A percentile compares a stretch with the other conserved stretches of the same genome.
Evolutionary conservation across 2,888 invertebrate species (phyloP).

Genomic region (Eupsilia transversa): DNA sequence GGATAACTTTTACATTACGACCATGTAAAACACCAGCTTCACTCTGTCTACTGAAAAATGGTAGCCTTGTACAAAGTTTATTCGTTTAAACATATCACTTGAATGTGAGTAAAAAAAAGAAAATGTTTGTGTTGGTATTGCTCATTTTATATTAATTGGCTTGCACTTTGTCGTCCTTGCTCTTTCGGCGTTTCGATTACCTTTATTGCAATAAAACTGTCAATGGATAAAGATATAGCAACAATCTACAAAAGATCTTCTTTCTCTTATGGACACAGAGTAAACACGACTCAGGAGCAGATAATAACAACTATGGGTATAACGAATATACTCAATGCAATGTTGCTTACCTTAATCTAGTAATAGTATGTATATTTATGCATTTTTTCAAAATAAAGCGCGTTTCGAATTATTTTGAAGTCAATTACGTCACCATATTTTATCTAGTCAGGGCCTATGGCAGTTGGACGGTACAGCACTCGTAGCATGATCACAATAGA

Average conservation of each 20-base stretch:
- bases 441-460: not conserved
- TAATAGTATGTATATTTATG: not conserved
- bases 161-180: constrained; percentile 15
- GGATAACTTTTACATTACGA: constrained; percentile 73
- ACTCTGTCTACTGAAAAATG: constrained; percentile 41
- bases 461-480: not conserved
- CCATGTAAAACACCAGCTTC: constrained; percentile 44
- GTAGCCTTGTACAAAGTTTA: constrained; percentile 13
- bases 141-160: constrained; percentile 14
- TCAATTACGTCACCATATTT: not conserved
- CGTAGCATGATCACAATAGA: no score
- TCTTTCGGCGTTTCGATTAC: not conserved
- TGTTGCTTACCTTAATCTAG: not conserved
- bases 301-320: not conserved
- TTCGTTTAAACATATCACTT: not conserved
- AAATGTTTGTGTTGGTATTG: not conserved
- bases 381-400: not conserved
- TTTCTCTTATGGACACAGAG: not conserved
- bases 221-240: not conserved
- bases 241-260: constrained; percentile 1
- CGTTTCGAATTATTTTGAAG: not conserved
- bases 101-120: not conserved
- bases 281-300: not conserved
- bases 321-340: not conserved
- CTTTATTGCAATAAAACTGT: not conserved